Percentiles rank a stretch among this genome's conserved stretches.
Evolutionary conservation across 35 echinoderm and acorn worm genomes (phyloP).

Genomic region (Stichopus chloronotus): DNA sequence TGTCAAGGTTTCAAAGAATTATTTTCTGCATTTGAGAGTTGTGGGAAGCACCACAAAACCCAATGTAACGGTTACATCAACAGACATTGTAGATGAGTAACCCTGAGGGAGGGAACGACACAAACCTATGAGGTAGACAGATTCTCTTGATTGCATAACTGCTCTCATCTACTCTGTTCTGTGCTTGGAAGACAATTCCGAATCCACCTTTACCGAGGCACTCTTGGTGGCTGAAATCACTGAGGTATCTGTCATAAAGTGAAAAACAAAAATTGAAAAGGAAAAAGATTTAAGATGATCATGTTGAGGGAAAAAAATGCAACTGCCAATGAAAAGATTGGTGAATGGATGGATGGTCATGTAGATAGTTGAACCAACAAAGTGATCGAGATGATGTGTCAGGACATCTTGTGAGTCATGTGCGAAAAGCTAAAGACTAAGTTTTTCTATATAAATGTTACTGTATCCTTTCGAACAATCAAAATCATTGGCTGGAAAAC

Average conservation of each 20-base stretch:
- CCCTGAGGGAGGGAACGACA: not conserved
- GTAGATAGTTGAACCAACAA: too few species aligned
- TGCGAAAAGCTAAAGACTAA: too few species aligned
- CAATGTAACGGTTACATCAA: too few species aligned
- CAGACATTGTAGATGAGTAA: not conserved
- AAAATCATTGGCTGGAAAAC: too few species aligned
- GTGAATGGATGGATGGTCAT: not conserved
- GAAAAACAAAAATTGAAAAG: slow-evolving; percentile 28
- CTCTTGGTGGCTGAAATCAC: slow-evolving; percentile 81
- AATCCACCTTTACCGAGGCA: slow-evolving; percentile 90
- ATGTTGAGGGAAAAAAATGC: too few species aligned
- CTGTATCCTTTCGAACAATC: too few species aligned
- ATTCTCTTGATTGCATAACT: slow-evolving; percentile 87
- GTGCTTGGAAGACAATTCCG: slow-evolving; percentile 91
- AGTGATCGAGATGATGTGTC: too few species aligned
- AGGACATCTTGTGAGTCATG: too few species aligned
- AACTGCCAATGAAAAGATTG: not conserved
- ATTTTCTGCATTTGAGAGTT: too few species aligned
- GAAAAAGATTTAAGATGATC: not conserved
- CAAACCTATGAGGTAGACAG: slow-evolving; percentile 75
- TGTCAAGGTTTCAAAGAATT: too few species aligned
- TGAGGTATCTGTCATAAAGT: slow-evolving; percentile 66
- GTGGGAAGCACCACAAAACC: too few species aligned
- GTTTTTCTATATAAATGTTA: too few species aligned
- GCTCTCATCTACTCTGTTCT: slow-evolving; percentile 85